phyloP scores from a whole-genome alignment of 2,113 vertebrate genomes.

The Psammodynastes pulverulentus region DNA sequence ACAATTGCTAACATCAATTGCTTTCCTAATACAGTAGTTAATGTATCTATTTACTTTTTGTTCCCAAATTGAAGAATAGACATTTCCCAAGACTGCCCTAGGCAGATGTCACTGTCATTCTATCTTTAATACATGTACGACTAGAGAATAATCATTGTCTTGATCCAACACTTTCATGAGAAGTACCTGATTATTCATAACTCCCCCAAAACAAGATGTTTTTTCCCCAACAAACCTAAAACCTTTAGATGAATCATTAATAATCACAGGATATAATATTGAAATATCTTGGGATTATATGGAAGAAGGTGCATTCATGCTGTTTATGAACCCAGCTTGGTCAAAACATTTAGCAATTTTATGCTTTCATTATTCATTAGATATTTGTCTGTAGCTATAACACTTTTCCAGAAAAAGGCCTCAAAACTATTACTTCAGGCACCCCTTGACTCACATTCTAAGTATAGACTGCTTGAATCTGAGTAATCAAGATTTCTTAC shows the following conservation, averaged over 20 bases:
- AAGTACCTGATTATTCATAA: not conserved
- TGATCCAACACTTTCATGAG: not conserved
- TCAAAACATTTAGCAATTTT: not conserved
- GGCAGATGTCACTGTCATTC: not conserved
- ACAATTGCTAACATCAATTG: not conserved
- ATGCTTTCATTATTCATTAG: not conserved
- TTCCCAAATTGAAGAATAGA: not conserved
- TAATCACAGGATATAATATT: not conserved
- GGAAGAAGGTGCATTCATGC: not conserved
- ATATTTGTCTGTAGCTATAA: not conserved
- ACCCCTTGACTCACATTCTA: not conserved
- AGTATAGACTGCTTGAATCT: not conserved
- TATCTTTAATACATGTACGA: not conserved
- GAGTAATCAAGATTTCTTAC: not conserved
- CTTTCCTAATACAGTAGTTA: not conserved
- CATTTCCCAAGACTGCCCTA: not conserved
- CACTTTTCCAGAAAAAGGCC: not conserved
- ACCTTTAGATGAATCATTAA: not conserved
- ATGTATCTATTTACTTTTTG: not conserved
- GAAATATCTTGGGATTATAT: not conserved
- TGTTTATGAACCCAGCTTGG: not conserved
- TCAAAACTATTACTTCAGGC: not conserved
- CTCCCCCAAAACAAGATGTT: not conserved
- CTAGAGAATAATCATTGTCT: not conserved
- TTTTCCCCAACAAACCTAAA: not conserved